Evolutionary conservation across 2,113 vertebrate species (phyloP), one percentile per base, ranked within the genome.

Genomic region (Lepisosteus oculatus): DNA sequence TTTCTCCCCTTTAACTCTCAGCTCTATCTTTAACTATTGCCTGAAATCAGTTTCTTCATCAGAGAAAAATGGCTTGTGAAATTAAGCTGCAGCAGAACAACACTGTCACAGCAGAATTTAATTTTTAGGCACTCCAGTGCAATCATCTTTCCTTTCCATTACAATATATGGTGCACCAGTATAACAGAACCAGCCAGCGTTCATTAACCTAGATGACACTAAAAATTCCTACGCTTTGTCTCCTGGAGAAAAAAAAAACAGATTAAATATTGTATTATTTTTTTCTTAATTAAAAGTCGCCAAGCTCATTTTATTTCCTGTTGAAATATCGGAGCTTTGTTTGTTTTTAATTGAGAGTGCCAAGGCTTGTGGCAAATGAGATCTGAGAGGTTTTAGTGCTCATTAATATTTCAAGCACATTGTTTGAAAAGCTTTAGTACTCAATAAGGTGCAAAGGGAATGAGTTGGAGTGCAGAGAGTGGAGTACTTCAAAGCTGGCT

Each of bases 331-430:
- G 42, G 43, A 45, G 15, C 65, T 72, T 74, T 77, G 69, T 72
- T 77, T 74, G 55, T 73, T 73, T 73, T 68, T 86, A 83, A 84
- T 77, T 81, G 78, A 82, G 74, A 71, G 72, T 43, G 73, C 78
- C 67, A 70, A 71, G 74, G 68, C 74, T 75, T 74, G 63, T 67
- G 11, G 29, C 29, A 29, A 29, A 29, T 29, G 9, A 9, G 47
- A 51, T 9, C 5, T 51, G 5, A 51, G 47, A 51, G 47, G 45
- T 67, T 76, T 67, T 63, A 63, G 55, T 29, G 47, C 76, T 83
- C 78, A 83, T 85, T 82, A 85, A 80, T 79, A 84, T 85, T 79
- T 85, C 71, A 67, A 73, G 57, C 81, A 81, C 83, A 72, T 71
- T 65, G 72, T 76, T 81, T 55, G 68, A 66, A 55, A 82, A 68